Conservation (phyloP, 2,113 vertebrate species). For the Sialia sialis region DNA sequence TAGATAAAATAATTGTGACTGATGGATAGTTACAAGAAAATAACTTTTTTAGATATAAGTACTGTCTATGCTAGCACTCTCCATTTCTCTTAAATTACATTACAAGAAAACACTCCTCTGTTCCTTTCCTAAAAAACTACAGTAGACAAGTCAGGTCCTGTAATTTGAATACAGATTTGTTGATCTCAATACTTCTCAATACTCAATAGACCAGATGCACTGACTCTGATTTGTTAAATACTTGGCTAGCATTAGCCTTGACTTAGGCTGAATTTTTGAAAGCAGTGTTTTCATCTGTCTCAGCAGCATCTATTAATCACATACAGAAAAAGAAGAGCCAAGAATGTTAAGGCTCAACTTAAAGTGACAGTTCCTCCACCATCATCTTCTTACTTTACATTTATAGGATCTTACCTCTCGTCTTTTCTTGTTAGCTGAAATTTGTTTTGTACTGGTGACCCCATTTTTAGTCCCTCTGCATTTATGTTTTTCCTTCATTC, state of each 20-base stretch:
- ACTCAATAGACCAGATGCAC: background rate
- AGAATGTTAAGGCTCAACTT: background rate
- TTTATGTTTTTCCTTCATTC: background rate
- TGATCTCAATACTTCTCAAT: background rate
- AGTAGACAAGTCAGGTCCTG: background rate
- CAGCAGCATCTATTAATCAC: background rate
- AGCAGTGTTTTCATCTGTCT: background rate
- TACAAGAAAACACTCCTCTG: background rate
- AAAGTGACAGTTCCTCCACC: background rate
- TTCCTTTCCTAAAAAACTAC: background rate
- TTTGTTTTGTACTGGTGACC: background rate
- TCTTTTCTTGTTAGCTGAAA: background rate
- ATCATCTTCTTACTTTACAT: background rate
- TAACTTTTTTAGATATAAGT: background rate
- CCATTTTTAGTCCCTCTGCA: background rate
- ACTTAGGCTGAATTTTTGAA: background rate
- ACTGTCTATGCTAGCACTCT: background rate
- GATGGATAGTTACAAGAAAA: background rate
- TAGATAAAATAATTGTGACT: background rate
- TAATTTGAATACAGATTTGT: background rate
- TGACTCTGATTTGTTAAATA: background rate
- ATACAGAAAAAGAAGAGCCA: background rate
- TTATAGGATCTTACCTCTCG: accelerated
- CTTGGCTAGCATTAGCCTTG: background rate
- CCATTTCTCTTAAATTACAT: background rate